Evolutionary conservation across 2,888 invertebrate genomes (phyloP), one percentile per base, ranked within the genome.

Genomic region (Aspidiotus rigidus): DNA sequence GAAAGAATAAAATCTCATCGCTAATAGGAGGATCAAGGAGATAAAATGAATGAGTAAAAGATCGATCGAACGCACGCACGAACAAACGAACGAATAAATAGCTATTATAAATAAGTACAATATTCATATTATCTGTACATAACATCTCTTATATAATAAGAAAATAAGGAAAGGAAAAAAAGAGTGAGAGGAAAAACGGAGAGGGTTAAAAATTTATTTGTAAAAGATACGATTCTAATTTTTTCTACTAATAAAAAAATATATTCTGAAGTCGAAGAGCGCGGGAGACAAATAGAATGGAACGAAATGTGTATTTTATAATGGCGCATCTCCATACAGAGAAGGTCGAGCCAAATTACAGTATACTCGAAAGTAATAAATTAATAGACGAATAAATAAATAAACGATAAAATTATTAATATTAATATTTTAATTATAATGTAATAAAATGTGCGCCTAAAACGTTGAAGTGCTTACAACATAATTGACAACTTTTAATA

Each of bases 371-470:
- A 6, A 49, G 11, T 49, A 49, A 49, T n/a, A 11, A 49, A 49
- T 49, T 11, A 49, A n/a, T n/a, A 49, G 10, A 49, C 49, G 49
- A 49, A 49, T 11, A 49, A 49, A n/a, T 13, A 49, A 49, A 49
- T 13, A 49, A 49, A 49, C 10, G 49, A n/a, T 49, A 49, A 13
- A 49, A 11, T 11, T 49, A 49, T 11, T 11, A 49, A 49, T 49
- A 49, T 49, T 49, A 49, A 49, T 13, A 49, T 13, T 13, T 3
- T 49, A 49, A 63, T 53, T 44, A 15, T 28, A 64, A 59, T 60
- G 60, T 60, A 60, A 67, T 60, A 40, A 67, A 59, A 67, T n/a
- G 67, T 67, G 67, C 67, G 67, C 44, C 53, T 67, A 60, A 67
- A 67, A 60, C 66, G 44, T 66, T 40, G 57, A 42, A 57, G 66